phyloP scores from a whole-genome alignment of 2,797 vertebrate species.

The Macroramphosus scolopax region DNA sequence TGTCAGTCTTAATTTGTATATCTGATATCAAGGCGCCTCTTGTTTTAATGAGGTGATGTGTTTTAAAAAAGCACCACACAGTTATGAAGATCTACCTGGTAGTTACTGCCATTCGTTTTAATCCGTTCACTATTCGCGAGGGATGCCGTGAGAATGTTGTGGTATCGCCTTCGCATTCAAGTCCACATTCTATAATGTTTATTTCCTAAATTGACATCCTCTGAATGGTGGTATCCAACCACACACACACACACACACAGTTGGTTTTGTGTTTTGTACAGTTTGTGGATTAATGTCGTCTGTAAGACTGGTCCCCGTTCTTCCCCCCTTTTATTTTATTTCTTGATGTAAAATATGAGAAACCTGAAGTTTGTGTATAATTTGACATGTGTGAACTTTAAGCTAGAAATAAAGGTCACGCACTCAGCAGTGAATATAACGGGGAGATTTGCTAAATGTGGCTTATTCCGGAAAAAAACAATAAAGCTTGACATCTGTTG shows the following conservation, averaged over 20 bases:
- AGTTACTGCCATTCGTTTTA: no score
- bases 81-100: constrained; percentile 9
- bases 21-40: constrained; percentile 14
- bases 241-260: constrained; percentile 23
- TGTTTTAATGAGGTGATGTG: constrained; percentile 22
- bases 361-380: constrained; percentile 58
- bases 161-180: constrained; percentile 56
- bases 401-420: constrained; percentile 39
- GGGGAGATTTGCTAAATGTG: constrained; percentile 50
- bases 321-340: constrained; percentile 36
- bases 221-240: constrained; percentile 32
- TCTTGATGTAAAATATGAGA: constrained; percentile 64
- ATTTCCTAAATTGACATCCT: constrained; percentile 21
- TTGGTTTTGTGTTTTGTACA: constrained; percentile 64
- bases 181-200: constrained; percentile 29
- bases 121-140: no score
- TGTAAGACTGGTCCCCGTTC: constrained; percentile 28
- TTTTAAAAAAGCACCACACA: constrained; percentile 10
- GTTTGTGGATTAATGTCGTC: constrained; percentile 45
- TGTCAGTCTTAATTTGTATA: constrained; percentile 21
- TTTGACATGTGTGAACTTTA: constrained; percentile 58
- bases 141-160: constrained; percentile 4
- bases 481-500: constrained; percentile 40
- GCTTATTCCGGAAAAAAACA: constrained; percentile 35
- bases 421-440: constrained; percentile 46